Conservation (phyloP, 2,113 vertebrate species). For the Benitochromis conjunctus region DNA sequence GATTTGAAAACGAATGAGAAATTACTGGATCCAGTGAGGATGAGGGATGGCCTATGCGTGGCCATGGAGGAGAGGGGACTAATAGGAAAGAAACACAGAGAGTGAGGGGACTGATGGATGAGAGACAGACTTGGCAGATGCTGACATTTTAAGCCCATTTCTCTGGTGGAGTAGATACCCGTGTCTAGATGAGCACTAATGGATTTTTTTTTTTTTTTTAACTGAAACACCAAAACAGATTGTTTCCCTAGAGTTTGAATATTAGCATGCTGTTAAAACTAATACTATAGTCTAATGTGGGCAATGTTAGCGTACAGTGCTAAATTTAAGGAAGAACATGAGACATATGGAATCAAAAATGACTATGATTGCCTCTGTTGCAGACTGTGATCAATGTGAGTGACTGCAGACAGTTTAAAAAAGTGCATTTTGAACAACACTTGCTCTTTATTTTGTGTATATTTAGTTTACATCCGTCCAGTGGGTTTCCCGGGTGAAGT, state of each 20-base stretch:
- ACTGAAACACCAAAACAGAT: slow-evolving; percentile 26
- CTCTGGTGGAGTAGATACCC: slow-evolving; percentile 29
- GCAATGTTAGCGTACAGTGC: not conserved
- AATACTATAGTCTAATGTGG: not conserved
- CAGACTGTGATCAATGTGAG: not conserved
- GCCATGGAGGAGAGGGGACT: not conserved
- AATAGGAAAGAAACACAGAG: not conserved
- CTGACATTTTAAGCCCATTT: slow-evolving; percentile 57
- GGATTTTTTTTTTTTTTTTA: not conserved
- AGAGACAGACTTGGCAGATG: slow-evolving; percentile 47
- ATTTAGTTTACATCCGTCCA: not conserved
- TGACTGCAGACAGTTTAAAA: not conserved
- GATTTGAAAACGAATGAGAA: slow-evolving; percentile 3
- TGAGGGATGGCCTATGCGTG: not conserved
- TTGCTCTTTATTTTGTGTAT: not conserved
- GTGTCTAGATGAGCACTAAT: slow-evolving; percentile 36
- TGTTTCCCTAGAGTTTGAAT: slow-evolving; percentile 16
- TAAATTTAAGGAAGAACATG: not conserved
- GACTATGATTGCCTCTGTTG: not conserved
- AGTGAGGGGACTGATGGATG: slow-evolving; percentile 36
- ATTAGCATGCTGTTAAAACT: slow-evolving; percentile 13
- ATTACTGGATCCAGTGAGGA: not conserved
- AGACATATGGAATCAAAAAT: not conserved
- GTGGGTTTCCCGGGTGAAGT: not conserved
- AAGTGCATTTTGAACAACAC: not conserved